phyloP scores from a whole-genome alignment of 2,888 invertebrate genomes.

The Apodemia hepburni region DNA sequence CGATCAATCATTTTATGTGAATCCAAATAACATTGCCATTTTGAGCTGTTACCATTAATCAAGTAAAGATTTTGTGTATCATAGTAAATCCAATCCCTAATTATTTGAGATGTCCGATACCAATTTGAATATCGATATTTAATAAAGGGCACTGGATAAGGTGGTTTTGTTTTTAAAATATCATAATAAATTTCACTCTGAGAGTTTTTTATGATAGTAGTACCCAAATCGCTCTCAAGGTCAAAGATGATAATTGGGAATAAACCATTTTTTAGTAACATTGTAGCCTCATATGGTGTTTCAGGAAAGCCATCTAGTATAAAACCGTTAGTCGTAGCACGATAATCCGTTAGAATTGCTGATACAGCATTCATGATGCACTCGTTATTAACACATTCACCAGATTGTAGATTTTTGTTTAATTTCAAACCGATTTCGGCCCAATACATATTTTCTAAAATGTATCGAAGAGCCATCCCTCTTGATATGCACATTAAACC shows the following conservation, averaged over 20 bases:
- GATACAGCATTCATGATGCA: constrained; percentile 75
- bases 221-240: constrained; percentile 54
- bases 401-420: constrained; percentile 52
- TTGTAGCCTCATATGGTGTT: constrained; percentile 65
- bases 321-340: constrained; percentile 75
- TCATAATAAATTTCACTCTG: constrained; percentile 52
- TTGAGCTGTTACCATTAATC: constrained; percentile 71
- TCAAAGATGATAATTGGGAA: constrained; percentile 80
- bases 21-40: constrained; percentile 76
- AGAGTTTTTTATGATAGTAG: constrained; percentile 53
- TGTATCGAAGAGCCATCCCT: constrained; percentile 73
- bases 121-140: constrained; percentile 63
- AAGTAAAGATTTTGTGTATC: constrained; percentile 76
- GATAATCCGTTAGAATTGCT: constrained; percentile 67
- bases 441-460: constrained; percentile 70
- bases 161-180: constrained; percentile 50
- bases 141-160: constrained; percentile 59
- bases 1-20: constrained; percentile 53
- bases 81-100: constrained; percentile 70
- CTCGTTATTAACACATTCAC: constrained; percentile 61
- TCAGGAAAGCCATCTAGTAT: constrained; percentile 83
- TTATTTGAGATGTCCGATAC: constrained; percentile 44
- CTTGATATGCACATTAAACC: constrained; percentile 77
- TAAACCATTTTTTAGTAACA: constrained; percentile 70
- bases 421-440: constrained; percentile 69